Evolutionary conservation across 2,797 vertebrate species (phyloP).

Genomic region (Selene dorsalis): DNA sequence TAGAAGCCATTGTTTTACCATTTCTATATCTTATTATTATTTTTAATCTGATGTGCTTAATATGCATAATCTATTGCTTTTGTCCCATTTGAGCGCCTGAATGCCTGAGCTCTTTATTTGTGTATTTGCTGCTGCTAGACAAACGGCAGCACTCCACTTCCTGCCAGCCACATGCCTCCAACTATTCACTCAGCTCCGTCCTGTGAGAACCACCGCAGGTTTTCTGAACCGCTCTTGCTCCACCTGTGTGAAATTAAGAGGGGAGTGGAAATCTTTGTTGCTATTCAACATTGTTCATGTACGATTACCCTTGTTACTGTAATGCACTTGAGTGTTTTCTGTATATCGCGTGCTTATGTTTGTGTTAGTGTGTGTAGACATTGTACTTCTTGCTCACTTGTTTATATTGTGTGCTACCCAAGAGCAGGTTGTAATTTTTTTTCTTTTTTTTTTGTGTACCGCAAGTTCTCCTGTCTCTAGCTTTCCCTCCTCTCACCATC

Average conservation of each 20-base stretch:
- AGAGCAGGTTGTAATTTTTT: slow-evolving; percentile 51
- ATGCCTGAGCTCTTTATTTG: slow-evolving; percentile 13
- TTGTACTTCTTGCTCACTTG: slow-evolving; percentile 33
- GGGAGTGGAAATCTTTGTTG: slow-evolving; percentile 51
- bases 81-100: slow-evolving; percentile 4
- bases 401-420: slow-evolving; percentile 49
- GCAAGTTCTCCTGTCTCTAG: slow-evolving; percentile 67
- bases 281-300: slow-evolving; percentile 46
- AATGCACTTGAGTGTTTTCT: slow-evolving; percentile 49
- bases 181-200: slow-evolving; percentile 26
- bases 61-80: slow-evolving; percentile 11
- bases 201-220: slow-evolving; percentile 41
- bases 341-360: slow-evolving; percentile 29
- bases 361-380: slow-evolving; percentile 17
- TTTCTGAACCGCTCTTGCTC: slow-evolving; percentile 53
- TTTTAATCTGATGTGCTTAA: slow-evolving; percentile 3
- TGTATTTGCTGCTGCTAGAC: slow-evolving; percentile 22
- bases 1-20: not conserved
- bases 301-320: slow-evolving; percentile 56
- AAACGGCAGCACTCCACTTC: slow-evolving; percentile 19
- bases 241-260: slow-evolving; percentile 71
- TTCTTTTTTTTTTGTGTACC: slow-evolving; percentile 63
- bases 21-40: not conserved
- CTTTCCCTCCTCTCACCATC: slow-evolving; percentile 80
- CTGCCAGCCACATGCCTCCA: slow-evolving; percentile 40